Evolutionary conservation across 2,888 invertebrate species (phyloP), one percentile per base, ranked within the genome.

Genomic region (Mythimna lalbum): DNA sequence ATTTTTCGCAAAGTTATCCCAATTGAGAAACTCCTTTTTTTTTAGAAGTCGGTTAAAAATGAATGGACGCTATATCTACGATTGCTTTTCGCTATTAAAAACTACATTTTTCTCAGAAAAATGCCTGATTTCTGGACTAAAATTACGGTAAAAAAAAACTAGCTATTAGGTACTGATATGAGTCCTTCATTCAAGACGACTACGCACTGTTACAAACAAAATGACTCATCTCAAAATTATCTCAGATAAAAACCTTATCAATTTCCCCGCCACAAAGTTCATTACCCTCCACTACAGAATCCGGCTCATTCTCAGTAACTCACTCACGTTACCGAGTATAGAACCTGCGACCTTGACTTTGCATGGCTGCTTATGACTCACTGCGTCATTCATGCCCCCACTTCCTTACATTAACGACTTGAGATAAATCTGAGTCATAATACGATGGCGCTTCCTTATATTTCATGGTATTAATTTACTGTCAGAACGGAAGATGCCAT

Each of bases 291-390:
- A 80, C 78, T 76, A 81, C 59, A 61, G 70, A 68, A 70, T 71
- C 73, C 63, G 36, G 59, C 39, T 27, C 36, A 19, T 70, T 70
- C 72, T 81, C 50, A 33, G 69, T 69, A 68, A 47, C 43, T 53
- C 47, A 59, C 52, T 70, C 69, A 57, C 55, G n/a, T 39, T 75
- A 68, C 63, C 63, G 73, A 80, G 81, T 68, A 81, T 65, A 66
- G 65, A 76, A 72, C 71, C 77, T 61, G 33, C 2, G 75, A 75
- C 83, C 83, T 83, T 83, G 83, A 73, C 63, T 67, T 56, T 67
- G 66, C 66, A 63, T 66, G 68, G 36, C 63, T 70, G 70, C 72
- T 63, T 72, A 60, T 83, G 82, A 83, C 36, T 83, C 82, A 83
- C 57, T 2, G 63, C 57, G 56, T 31, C 79, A 65, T 55, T 64